Base-by-base conservation (phyloP, 2,797 vertebrate species). In the Coreius guichenoti region DNA sequence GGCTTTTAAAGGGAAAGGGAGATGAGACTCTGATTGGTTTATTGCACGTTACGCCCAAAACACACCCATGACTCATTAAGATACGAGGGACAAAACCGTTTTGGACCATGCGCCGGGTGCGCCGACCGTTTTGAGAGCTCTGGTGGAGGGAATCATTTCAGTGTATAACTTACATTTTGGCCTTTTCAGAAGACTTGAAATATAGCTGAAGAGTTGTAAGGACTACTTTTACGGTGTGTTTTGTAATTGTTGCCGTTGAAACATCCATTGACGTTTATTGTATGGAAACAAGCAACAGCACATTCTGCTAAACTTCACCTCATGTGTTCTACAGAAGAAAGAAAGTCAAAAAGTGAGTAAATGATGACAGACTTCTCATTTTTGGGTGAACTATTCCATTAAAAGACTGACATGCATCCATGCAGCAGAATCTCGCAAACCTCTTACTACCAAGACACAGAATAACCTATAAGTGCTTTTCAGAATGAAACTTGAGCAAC, bases 381-480 rank as follows among this genome's bases (percentile, higher is more conserved):
- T 23, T 49, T 47, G 77, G 26, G 45, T 65, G 17, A 80, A 56
- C 65, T 29, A 19, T 39, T 31, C 49, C 11, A 17, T 61, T 61
- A 82, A 58, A 58, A 61, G 23, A 12, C 72, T 45, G 69, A 70
- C 31, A 45, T 61, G 76, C 14, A 43, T 63, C 56, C 36, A 26
- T 74, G 63, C 43, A 80, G 49, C n/a, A 47, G 69, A 45, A 23
- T 72, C 54, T 61, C 31, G 13, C 39, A 47, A 68, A 80, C 43
- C 29, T 51, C 51, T 58, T 56, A 17, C 21, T 81, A 61, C n/a
- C n/a, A 47, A 61, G 69, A 61, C 54, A 82, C 61, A 73, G 36
- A 78, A n/a, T 43, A 58, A 70, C 80, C 80, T 26, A 39, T 21
- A 29, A 70, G 80, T 70, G 80, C 36, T 72, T 23, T 45, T 81